These are phyloP conservation scores for Dryobates pubescens DNA, from an alignment of 2,797 vertebrate genomes.

Conservation along the genomic window DNA sequence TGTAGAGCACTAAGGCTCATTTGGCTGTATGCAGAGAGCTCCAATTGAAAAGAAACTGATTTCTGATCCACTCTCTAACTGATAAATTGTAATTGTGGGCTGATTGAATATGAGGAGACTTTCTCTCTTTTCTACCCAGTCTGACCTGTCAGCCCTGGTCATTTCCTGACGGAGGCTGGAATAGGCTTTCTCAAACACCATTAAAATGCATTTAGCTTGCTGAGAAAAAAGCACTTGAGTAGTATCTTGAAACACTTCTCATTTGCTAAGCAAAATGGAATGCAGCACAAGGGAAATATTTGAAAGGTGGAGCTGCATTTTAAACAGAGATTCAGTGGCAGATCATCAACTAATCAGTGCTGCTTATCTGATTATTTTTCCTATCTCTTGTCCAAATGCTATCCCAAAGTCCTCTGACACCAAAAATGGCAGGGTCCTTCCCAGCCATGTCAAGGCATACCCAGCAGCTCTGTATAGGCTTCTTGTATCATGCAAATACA, in stretches of 20 bases:
- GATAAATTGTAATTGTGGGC: conserved; percentile 69
- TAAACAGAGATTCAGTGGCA: conserved; percentile 43
- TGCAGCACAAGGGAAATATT: conserved; percentile 42
- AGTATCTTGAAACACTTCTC: conserved; percentile 67
- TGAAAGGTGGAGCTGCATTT: conserved; percentile 61
- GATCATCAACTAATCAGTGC: conserved; percentile 43
- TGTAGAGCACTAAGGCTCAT: neutral
- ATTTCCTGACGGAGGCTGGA: conserved; percentile 62
- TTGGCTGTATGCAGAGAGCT: conserved; percentile 10
- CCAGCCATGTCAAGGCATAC: neutral
- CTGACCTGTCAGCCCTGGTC: conserved; percentile 58
- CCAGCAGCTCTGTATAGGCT: neutral
- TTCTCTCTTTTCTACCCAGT: conserved; percentile 54
- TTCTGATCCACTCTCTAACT: conserved; percentile 63
- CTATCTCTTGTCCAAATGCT: neutral
- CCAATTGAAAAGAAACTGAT: conserved; percentile 60
- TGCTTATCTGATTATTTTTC: neutral
- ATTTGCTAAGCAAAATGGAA: conserved; percentile 71
- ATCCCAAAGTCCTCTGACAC: neutral
- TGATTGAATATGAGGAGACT: conserved; percentile 62
- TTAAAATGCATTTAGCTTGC: conserved; percentile 66
- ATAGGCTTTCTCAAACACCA: conserved; percentile 53
- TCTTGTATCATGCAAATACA: neutral
- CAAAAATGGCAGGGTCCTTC: neutral
- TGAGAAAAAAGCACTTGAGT: conserved; percentile 62